These are phyloP conservation scores for Baronia brevicornis DNA, from an alignment of 2,888 invertebrate genomes.

Conservation along the genomic window DNA sequence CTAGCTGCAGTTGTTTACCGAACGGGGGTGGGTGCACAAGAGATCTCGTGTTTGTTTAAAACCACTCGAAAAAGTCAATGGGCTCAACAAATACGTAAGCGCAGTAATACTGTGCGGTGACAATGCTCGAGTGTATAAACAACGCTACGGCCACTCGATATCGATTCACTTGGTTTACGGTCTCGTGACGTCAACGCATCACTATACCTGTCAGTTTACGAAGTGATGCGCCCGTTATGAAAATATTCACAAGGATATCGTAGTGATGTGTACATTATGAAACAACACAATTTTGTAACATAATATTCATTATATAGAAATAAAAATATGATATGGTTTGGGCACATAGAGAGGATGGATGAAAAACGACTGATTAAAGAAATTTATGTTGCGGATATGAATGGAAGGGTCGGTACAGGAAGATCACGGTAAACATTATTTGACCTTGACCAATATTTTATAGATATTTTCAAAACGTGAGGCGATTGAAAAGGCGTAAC, in stretches of 20 bases:
- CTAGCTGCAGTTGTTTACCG: constrained; percentile 42
- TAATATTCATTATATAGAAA: too few relatives aligned
- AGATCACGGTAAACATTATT: too few relatives aligned
- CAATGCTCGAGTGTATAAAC: constrained; percentile 43
- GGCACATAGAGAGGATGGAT: too few relatives aligned
- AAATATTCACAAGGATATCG: constrained; percentile 12
- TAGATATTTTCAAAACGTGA: too few relatives aligned
- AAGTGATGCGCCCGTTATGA: constrained; percentile 6
- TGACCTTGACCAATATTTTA: too few relatives aligned
- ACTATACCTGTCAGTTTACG: constrained; percentile 20
- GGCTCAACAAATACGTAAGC: constrained; percentile 49
- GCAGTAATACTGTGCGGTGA: constrained; percentile 50
- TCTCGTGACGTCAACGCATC: constrained; percentile 30
- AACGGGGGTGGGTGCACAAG: constrained; percentile 47
- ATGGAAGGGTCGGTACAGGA: too few relatives aligned
- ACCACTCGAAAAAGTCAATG: constrained; percentile 58
- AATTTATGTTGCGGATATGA: too few relatives aligned
- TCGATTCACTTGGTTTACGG: constrained; percentile 15
- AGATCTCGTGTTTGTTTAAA: constrained; percentile 59
- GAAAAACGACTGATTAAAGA: too few relatives aligned
- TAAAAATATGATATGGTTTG: too few relatives aligned
- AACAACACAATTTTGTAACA: too few relatives aligned
- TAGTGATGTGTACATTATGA: too few relatives aligned
- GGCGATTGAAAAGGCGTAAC: too few relatives aligned
- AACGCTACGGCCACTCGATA: constrained; percentile 23